Conservation (phyloP, 2,113 vertebrate genomes). For the Platichthys flesus region DNA sequence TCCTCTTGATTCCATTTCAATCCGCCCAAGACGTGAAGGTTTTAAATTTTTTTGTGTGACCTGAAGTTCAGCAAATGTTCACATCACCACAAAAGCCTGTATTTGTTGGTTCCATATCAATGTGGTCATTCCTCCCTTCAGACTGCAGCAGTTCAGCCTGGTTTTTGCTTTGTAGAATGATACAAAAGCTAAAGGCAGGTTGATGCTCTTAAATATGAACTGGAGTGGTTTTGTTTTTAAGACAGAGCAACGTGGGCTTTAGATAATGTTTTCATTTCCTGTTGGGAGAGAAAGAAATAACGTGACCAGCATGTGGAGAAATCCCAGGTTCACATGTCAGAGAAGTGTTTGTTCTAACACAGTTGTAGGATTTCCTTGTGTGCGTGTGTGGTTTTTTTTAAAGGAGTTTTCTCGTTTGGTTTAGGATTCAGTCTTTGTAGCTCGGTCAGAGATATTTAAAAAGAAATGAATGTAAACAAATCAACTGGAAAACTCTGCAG, state of each 20-base stretch:
- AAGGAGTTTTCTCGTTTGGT: conserved; percentile 8
- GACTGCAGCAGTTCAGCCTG: not conserved
- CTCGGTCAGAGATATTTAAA: not conserved
- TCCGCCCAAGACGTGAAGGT: not conserved
- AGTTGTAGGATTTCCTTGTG: no score
- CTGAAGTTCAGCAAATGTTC: not conserved
- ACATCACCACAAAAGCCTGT: conserved; percentile 23
- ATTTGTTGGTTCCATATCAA: conserved; percentile 1
- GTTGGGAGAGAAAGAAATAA: no score
- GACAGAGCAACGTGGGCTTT: not conserved
- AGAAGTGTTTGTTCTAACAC: not conserved
- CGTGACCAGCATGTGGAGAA: no score
- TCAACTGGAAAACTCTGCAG: not conserved
- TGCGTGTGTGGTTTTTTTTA: not conserved
- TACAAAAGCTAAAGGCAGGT: conserved; percentile 1
- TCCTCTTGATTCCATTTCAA: conserved; percentile 3
- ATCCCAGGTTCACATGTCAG: not conserved
- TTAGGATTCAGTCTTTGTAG: not conserved
- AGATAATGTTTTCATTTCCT: no score
- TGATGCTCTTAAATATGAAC: conserved; percentile 15
- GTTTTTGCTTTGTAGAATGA: conserved; percentile 29
- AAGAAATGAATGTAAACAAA: conserved; percentile 1
- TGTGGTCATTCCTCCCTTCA: not conserved
- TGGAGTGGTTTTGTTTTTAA: conserved; percentile 18
- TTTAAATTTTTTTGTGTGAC: no score